These are phyloP conservation scores for Aramus guarauna DNA, from an alignment of 2,113 vertebrate genomes.

Conservation along the genomic window DNA sequence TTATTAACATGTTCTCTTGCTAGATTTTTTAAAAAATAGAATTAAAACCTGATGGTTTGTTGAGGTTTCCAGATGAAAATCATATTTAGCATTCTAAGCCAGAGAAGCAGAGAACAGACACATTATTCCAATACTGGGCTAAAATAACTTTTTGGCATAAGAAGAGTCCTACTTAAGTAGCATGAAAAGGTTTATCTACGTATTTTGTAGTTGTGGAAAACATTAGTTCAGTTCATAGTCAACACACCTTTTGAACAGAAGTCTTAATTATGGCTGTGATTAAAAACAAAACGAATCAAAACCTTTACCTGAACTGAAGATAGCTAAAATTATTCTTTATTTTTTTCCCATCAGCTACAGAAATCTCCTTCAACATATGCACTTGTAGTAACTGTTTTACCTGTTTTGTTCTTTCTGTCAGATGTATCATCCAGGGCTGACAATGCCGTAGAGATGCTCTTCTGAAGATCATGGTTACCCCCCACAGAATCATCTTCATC, in stretches of 20 bases:
- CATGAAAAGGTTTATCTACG: neutral
- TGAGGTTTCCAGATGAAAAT: neutral
- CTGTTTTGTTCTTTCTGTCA: constrained; percentile 84
- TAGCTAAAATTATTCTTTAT: neutral
- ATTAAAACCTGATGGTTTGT: neutral
- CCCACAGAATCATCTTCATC: constrained; percentile 93
- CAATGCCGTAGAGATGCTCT: constrained; percentile 87
- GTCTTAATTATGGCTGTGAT: neutral
- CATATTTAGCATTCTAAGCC: neutral
- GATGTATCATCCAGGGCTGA: constrained; percentile 84
- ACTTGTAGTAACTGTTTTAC: constrained; percentile 69
- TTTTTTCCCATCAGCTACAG: neutral
- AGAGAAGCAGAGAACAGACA: neutral
- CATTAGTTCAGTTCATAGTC: neutral
- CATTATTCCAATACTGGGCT: neutral
- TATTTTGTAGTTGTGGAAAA: neutral
- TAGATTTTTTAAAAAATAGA: neutral
- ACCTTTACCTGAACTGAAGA: neutral
- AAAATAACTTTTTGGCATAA: neutral
- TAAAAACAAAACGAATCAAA: neutral
- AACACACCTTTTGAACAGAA: neutral
- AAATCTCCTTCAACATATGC: neutral
- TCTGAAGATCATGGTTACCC: constrained; percentile 88
- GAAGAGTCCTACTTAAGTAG: neutral
- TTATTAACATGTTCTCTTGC: neutral